Evolutionary conservation across 1,140 invertebrate species (phyloP), one percentile per base, ranked within the genome.

Genomic region (Meteorus sp.): DNA sequence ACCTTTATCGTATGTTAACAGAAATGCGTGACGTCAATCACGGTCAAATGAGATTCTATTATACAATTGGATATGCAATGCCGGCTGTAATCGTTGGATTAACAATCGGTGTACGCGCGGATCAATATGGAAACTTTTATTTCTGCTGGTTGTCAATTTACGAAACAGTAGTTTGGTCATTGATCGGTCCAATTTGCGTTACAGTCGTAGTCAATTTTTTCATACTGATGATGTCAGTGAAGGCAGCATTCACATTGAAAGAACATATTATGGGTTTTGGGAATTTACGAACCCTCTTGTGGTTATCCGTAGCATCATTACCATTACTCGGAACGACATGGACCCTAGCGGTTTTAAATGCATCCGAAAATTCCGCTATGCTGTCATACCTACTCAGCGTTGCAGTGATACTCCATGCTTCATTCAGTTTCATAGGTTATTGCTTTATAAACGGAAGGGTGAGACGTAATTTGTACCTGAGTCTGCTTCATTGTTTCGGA

Each of bases 1-100:
- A 98, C 80, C 80, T 98, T 9, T 94, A 97, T 71, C 84, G 95
- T 41, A 95, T 97, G 89, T 80, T 98, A 35, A 95, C 94, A 1
- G 95, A 98, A 80, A 90, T 98, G 83, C 84, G 95, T 7, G 94
- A 97, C 74, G 94, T 98, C 11, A 98, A 99, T 81, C 92, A 96
- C 72, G 95, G 94, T 0, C 89, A 89, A 29, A 95, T 97, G 87
- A 85, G 92, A 56, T 94, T 96, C 73, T 98, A 97, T 73, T 94
- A 95, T 69, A 89, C 93, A n/a, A 84, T 95, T 68, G 95, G 94
- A 5, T 98, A 97, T 72, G 94, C 92, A n/a, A 84, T 94, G 41
- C 95, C 95, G 2, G 94, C 94, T 2, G 87, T 98, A 27, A 88
- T 96, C 43, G 92, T 97, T 3, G 92, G 92, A 33, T 79, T 98